A percentile compares a stretch with the other conserved stretches of the same genome.
These are phyloP conservation scores for Gallinago paraguaiae DNA, from an alignment of 2,113 vertebrate genomes.

Conservation along the genomic window DNA sequence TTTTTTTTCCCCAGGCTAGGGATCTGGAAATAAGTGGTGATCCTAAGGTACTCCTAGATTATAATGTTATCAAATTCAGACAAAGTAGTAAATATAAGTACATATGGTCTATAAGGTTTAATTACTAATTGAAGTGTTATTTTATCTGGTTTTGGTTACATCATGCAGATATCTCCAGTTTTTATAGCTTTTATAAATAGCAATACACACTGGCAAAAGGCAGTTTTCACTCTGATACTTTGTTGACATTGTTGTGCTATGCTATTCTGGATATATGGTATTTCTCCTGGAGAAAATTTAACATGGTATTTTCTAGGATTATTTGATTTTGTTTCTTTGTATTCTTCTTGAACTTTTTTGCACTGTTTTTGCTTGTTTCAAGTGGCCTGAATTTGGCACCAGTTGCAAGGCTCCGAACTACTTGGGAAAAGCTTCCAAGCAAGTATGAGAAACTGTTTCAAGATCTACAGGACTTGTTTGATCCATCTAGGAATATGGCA, in stretches of 20 bases:
- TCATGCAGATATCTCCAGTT: not conserved
- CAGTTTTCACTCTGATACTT: not conserved
- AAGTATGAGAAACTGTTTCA: slow-evolving; percentile 98
- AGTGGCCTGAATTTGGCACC: slow-evolving; percentile 96
- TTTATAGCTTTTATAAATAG: not conserved
- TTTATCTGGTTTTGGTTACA: not conserved
- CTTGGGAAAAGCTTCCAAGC: slow-evolving; percentile 98
- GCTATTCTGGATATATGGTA: not conserved
- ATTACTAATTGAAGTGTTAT: not conserved
- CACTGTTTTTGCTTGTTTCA: slow-evolving; percentile 1
- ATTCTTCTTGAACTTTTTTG: not conserved
- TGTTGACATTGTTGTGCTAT: not conserved
- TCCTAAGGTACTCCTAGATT: not conserved
- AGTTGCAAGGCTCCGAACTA: slow-evolving; percentile 93
- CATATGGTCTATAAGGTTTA: not conserved
- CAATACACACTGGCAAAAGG: not conserved
- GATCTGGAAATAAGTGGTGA: not conserved
- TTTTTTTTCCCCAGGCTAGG: not conserved
- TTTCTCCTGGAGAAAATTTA: not conserved
- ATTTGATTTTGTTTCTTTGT: not conserved
- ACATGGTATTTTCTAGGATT: not conserved
- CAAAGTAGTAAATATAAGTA: not conserved
- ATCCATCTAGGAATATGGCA: slow-evolving; percentile 98
- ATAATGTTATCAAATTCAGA: not conserved
- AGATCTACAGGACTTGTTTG: slow-evolving; percentile 97